These are phyloP conservation scores for Diglossa brunneiventris DNA, from an alignment of 2,113 vertebrate species.

Conservation along the genomic window DNA sequence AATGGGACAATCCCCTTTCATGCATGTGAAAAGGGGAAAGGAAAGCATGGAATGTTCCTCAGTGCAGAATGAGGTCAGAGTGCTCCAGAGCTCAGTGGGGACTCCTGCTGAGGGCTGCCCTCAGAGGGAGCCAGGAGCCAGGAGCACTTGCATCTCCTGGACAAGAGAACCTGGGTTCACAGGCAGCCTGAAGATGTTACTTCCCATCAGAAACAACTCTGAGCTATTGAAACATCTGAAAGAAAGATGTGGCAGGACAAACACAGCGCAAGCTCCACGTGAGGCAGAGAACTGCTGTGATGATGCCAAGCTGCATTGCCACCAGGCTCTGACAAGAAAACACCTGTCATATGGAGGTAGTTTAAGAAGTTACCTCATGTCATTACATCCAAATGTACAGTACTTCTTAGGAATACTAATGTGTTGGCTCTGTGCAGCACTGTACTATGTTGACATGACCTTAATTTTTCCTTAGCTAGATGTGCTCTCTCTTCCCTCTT, in stretches of 20 bases:
- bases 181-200: neutral
- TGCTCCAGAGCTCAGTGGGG: neutral
- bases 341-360: neutral
- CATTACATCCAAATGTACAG: neutral
- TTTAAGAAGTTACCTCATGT: neutral
- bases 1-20: neutral
- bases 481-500: neutral
- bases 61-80: neutral
- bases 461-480: neutral
- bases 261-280: rapidly evolving
- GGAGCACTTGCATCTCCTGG: neutral
- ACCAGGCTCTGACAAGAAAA: neutral
- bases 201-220: neutral
- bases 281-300: neutral
- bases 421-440: neutral
- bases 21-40: neutral
- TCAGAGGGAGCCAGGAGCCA: neutral
- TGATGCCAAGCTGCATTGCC: neutral
- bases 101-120: neutral
- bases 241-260: neutral
- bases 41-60: neutral
- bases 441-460: neutral
- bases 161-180: neutral
- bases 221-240: neutral
- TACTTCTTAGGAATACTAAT: neutral